Conservation (phyloP, 2,888 invertebrate species). For the Clitarchus hookeri region DNA sequence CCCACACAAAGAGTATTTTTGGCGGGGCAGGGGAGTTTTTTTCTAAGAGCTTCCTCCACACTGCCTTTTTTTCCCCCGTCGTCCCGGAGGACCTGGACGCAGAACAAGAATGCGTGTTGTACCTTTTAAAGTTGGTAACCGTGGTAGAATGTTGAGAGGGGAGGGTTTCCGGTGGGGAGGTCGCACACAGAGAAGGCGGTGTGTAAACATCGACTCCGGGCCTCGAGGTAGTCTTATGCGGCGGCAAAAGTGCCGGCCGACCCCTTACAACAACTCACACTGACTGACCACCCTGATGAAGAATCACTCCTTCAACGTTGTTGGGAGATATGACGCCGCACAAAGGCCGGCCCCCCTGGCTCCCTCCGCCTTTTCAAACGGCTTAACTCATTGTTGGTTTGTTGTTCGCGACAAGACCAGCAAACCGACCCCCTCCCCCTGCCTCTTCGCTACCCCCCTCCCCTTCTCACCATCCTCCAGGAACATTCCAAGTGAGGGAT, state of each 20-base stretch:
- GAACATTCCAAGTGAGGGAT: too few species aligned
- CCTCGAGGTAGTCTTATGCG: not conserved
- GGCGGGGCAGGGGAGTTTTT: not conserved
- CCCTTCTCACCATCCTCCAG: not conserved
- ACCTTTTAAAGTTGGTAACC: constrained; percentile 8
- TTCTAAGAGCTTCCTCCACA: not conserved
- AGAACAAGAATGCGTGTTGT: constrained; percentile 14
- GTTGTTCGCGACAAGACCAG: constrained; percentile 8
- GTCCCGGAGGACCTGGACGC: not conserved
- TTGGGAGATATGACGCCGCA: not conserved
- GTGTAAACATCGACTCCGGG: not conserved
- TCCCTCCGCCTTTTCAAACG: not conserved
- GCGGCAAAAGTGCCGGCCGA: not conserved
- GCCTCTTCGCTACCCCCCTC: not conserved
- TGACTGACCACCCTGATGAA: not conserved
- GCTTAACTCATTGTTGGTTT: constrained; percentile 9
- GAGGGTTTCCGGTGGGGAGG: not conserved
- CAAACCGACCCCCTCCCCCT: not conserved
- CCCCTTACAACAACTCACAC: not conserved
- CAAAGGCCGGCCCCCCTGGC: not conserved
- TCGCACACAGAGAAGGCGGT: not conserved
- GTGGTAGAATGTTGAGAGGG: not conserved
- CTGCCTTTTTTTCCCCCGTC: not conserved
- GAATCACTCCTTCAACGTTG: not conserved
- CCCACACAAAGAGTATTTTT: not conserved